Percentiles rank a stretch among this genome's conserved stretches.
Conservation (phyloP, 2,797 vertebrate species). For the Sebastes iracundus region DNA sequence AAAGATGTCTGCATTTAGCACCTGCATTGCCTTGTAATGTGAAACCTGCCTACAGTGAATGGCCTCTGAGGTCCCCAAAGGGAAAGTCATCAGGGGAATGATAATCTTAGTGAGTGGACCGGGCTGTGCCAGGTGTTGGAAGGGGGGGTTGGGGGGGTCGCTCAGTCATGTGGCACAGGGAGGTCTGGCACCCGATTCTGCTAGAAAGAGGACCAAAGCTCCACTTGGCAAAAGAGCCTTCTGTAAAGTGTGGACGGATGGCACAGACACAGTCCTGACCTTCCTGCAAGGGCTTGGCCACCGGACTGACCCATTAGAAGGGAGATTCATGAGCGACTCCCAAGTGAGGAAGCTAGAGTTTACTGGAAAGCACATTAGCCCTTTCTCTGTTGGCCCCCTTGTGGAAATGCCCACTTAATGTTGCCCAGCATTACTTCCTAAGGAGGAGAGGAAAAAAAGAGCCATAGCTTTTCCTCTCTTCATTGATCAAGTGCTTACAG, state of each 20-base stretch:
- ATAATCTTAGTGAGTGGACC: slow-evolving; percentile 48
- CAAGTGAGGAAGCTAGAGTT: slow-evolving; percentile 52
- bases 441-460: slow-evolving; percentile 23
- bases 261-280: slow-evolving; percentile 67
- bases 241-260: slow-evolving; percentile 45
- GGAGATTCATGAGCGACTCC: slow-evolving; percentile 63
- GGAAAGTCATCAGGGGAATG: slow-evolving; percentile 32
- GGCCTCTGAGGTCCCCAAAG: slow-evolving; percentile 32
- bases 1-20: slow-evolving; percentile 23
- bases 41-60: slow-evolving; percentile 38
- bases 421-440: slow-evolving; percentile 46
- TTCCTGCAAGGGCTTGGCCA: slow-evolving; percentile 72
- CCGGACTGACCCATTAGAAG: slow-evolving; percentile 68
- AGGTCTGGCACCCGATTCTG: slow-evolving; percentile 52
- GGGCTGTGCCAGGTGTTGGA: slow-evolving; percentile 63
- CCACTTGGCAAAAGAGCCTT: slow-evolving; percentile 41
- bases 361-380: slow-evolving; percentile 73
- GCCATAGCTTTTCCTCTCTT: slow-evolving; percentile 43
- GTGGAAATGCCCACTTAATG: slow-evolving; percentile 69
- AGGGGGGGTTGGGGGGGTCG: slow-evolving; percentile 20
- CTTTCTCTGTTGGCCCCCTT: slow-evolving; percentile 61
- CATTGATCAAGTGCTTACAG: slow-evolving; percentile 48
- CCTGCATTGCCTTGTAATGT: slow-evolving; percentile 23
- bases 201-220: slow-evolving; percentile 47
- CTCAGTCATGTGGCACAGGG: slow-evolving; percentile 58